phyloP scores from a whole-genome alignment of 2,797 vertebrate species.

The Protosalanx chinensis region DNA sequence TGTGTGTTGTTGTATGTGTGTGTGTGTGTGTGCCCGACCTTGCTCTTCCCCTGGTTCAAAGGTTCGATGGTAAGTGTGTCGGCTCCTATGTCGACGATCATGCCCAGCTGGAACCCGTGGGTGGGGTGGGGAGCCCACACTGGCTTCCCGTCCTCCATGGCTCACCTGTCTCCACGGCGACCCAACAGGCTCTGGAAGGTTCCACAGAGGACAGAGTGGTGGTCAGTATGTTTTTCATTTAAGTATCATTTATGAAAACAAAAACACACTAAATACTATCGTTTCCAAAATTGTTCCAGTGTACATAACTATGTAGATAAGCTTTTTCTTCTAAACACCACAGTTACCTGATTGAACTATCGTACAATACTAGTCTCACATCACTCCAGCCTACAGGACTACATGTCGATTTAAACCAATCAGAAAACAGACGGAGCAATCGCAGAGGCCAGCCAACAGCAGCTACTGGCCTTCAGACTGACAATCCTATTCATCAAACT shows the following conservation, averaged over 20 bases:
- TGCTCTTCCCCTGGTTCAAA: conserved; percentile 82
- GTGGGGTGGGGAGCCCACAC: conserved; percentile 97
- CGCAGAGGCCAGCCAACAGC: too few species aligned
- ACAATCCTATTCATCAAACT: neutral
- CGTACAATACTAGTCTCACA: neutral
- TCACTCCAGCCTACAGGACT: conserved; percentile 11
- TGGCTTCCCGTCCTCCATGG: conserved; percentile 98
- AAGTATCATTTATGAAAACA: neutral
- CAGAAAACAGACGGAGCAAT: conserved; percentile 2
- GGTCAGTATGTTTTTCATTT: too few species aligned
- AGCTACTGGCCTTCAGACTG: too few species aligned
- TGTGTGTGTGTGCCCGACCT: conserved; percentile 75
- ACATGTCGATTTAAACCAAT: neutral
- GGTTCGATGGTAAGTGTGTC: conserved; percentile 92
- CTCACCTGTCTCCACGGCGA: conserved; percentile 56
- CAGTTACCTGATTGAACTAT: too few species aligned
- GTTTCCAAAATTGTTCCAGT: too few species aligned
- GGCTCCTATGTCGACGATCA: conserved; percentile 92
- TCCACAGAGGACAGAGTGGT: neutral
- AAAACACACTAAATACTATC: neutral
- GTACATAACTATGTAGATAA: neutral
- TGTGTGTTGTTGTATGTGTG: neutral
- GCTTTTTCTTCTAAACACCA: neutral
- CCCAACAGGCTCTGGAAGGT: conserved; percentile 57
- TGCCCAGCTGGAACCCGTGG: conserved; percentile 97